These are phyloP conservation scores for Xenopus laevis DNA, from an alignment of 2,113 vertebrate genomes.

Conservation along the genomic window DNA sequence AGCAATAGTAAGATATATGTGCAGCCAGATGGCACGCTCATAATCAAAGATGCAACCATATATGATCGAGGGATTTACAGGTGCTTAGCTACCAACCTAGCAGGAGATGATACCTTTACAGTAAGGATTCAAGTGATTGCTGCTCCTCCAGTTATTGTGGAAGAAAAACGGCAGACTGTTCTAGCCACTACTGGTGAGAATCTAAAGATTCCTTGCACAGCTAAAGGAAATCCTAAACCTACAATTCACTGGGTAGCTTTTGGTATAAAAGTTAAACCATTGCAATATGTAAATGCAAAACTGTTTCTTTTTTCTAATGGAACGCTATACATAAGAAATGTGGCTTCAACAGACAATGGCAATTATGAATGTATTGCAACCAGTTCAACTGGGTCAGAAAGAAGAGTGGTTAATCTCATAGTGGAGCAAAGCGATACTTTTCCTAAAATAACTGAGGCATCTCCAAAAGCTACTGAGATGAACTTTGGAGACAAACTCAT, in stretches of 20 bases:
- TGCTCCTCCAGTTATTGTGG: constrained; percentile 80
- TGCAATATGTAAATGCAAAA: constrained; percentile 48
- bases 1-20: constrained; percentile 57
- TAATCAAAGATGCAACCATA: constrained; percentile 68
- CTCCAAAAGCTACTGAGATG: constrained; percentile 65
- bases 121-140: constrained; percentile 84
- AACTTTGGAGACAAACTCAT: constrained; percentile 75
- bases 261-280: constrained; percentile 63
- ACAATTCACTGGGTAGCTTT: constrained; percentile 79
- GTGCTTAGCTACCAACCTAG: constrained; percentile 76
- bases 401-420: constrained; percentile 77
- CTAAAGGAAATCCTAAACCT: constrained; percentile 75
- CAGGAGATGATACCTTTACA: constrained; percentile 68
- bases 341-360: constrained; percentile 65
- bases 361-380: constrained; percentile 93
- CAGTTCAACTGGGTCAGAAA: constrained; percentile 86
- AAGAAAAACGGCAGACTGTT: constrained; percentile 74
- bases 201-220: constrained; percentile 78
- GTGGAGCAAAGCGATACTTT: constrained; percentile 60
- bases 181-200: constrained; percentile 52
- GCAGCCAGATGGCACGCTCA: constrained; percentile 69
- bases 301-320: constrained; percentile 72
- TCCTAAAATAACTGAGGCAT: constrained; percentile 74
- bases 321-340: constrained; percentile 67
- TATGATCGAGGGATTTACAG: constrained; percentile 86